Evolutionary conservation across 2,888 invertebrate species (phyloP).

Genomic region (Heliconius ismenius): DNA sequence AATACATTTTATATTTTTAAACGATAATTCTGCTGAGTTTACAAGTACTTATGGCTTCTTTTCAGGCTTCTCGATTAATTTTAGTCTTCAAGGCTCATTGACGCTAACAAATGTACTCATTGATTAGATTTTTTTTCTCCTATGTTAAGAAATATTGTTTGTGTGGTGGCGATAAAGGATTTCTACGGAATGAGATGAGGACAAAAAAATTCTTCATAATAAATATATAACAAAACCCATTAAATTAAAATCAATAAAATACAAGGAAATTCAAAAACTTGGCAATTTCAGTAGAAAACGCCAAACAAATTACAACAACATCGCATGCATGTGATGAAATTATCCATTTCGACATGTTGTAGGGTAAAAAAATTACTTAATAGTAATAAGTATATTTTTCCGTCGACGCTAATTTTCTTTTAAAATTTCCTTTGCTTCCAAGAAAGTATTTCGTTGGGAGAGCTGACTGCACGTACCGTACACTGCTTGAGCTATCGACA

Average conservation of each 20-base stretch:
- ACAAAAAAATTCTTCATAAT: not conserved
- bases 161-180: too few relatives aligned
- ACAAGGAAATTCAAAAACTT: conserved; percentile 13
- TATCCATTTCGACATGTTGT: conserved; percentile 23
- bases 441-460: not conserved
- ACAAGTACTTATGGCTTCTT: conserved; percentile 30
- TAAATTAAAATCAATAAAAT: not conserved
- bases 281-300: conserved; percentile 13
- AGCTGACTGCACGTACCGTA: conserved; percentile 10
- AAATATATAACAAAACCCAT: not conserved
- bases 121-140: not conserved
- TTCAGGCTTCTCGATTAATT: conserved; percentile 29
- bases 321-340: conserved; percentile 24
- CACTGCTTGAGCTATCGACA: not conserved
- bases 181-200: too few relatives aligned
- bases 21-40: conserved; percentile 6
- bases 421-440: conserved; percentile 18
- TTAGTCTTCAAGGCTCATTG: conserved; percentile 10
- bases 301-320: conserved; percentile 13
- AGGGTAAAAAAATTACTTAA: conserved; percentile 3
- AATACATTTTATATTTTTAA: not conserved
- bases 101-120: not conserved
- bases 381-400: conserved; percentile 24
- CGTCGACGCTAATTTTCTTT: conserved; percentile 13
- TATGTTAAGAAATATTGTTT: not conserved